Evolutionary conservation across 2,888 invertebrate genomes (phyloP), one percentile per base, ranked within the genome.

Genomic region (Chrysolina americana): DNA sequence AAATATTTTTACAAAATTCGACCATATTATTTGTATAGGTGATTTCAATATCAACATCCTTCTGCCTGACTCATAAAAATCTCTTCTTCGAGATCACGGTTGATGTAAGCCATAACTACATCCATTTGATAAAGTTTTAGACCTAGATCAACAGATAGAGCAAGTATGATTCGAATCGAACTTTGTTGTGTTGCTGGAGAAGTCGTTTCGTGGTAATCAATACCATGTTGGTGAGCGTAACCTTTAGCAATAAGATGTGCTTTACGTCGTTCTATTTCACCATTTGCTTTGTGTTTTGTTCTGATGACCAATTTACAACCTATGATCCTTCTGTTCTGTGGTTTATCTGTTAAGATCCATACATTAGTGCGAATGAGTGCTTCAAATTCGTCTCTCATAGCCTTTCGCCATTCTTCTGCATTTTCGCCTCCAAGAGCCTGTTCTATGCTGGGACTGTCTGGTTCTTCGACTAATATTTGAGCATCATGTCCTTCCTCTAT

Each of bases 81-180:
- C n/a, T 76, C 71, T 63, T 82, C 78, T n/a, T 79, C 73, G 0
- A 81, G 65, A 48, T 71, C 21, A 59, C 81, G 78, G 77, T 81
- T 81, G n/a, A 82, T 71, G 65, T 81, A 81, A 63, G 81, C 82
- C 65, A 80, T 59, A 15, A 44, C 62, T 3, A 59, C 44, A 41
- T 69, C 56, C 62, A 69, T 69, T 41, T 59, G 69, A 59, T 59
- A 69, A 41, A 59, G 41, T 36, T 23, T 68, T 21, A 68, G 23
- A 68, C 41, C 36, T 10, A 56, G 19, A n/a, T 68, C 56, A 17
- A 44, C 69, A 19, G 56, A 28, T 17, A 69, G 21, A 17, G 69
- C 56, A 23, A 68, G n/a, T 15, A 68, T 15, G 36, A 53, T 5
- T 23, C 53, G 56, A 23, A 68, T 53, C 28, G 68, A 53, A 68